Base-by-base conservation (phyloP, 2,888 invertebrate species). In the Drosophila siamana region DNA sequence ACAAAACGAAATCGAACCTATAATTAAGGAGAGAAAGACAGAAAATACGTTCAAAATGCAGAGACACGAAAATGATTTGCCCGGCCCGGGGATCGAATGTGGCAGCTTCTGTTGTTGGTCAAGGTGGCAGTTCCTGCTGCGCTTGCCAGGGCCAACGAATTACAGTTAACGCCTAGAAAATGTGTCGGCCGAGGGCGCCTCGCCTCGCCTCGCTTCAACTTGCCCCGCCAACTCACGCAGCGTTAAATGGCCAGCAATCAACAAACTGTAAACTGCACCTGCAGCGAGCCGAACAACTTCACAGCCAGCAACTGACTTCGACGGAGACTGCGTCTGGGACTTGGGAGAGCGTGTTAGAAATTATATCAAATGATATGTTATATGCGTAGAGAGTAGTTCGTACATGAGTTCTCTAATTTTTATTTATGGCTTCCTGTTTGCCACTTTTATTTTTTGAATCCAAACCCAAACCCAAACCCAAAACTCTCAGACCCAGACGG, bases 121-220 rank as follows among this genome's bases (percentile, higher is more conserved):
- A 77, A 86, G 89, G 86, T 86, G 89, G 72, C 87, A 86, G 77
- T 66, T 84, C 86, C 89, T 84, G 86, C 86, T 86, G 86, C 59
- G 85, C 74, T 76, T 63, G 72, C 55, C 68, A 57, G 56, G 61
- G 69, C 77, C 70, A 69, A 78, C 70, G 77, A 69, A 84, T 72
- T 87, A 71, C 81, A 77, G 85, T 86, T 88, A 76, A 86, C 85
- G 85, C 85, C 85, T 86, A 81, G 85, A 79, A 88, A 72, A 77
- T 66, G 64, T 74, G 73, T 60, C 74, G 63, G 65, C 84, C 55
- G 72, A 77, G 68, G 86, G 86, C 86, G 83, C 74, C 84, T 48
- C 16, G 43, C 46, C 22, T 28, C 33, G 43, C 30, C 40, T 30
- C 36, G n/a, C n/a, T n/a, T n/a, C n/a, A n/a, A n/a, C n/a, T n/a